Evolutionary conservation across 1,140 invertebrate genomes (phyloP), one percentile per base, ranked within the genome.

Genomic region (Cherax destructor): DNA sequence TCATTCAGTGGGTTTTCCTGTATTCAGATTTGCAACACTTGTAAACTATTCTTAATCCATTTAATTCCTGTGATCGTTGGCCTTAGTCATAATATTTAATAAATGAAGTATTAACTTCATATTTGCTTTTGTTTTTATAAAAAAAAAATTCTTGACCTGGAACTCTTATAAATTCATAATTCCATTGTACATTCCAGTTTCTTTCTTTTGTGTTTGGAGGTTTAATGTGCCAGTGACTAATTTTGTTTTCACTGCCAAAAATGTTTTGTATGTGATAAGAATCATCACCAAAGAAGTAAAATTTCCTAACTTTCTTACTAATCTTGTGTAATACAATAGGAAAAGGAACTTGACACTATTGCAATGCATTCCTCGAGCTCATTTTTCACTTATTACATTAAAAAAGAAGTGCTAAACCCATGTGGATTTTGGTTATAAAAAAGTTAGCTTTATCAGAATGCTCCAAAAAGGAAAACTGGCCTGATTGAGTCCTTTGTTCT

Each of bases 251-350:
- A 74, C 69, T 74, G 69, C 69, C 69, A 74, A 74, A 74, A 74
- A 74, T 74, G 24, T 74, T 24, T 30, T 74, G n/a, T 21, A n/a
- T 83, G 81, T 83, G 81, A 83, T 83, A 83, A 49, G 59, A 69
- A 65, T 83, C 61, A 69, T 83, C 81, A 83, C 81, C 81, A 83
- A 83, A 83, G 81, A 83, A 56, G 56, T 69, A 83, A 83, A 56
- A 50, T 50, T 21, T 56, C 24, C 81, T 41, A 10, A 83, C 41
- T 61, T 65, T 30, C 30, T 49, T 83, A 65, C 47, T 69, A 47
- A 49, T 83, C 61, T 83, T 69, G 41, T 83, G 3, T 83, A 69
- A 47, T 69, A n/a, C 47, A 83, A 83, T 69, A 74, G 69, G 69
- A 74, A 74, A 5, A 74, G 69, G 24, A 74, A 74, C 0, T 11